These are phyloP conservation scores for Steinernema khuongi DNA, from an alignment of 1,140 invertebrate genomes.

Conservation along the genomic window DNA sequence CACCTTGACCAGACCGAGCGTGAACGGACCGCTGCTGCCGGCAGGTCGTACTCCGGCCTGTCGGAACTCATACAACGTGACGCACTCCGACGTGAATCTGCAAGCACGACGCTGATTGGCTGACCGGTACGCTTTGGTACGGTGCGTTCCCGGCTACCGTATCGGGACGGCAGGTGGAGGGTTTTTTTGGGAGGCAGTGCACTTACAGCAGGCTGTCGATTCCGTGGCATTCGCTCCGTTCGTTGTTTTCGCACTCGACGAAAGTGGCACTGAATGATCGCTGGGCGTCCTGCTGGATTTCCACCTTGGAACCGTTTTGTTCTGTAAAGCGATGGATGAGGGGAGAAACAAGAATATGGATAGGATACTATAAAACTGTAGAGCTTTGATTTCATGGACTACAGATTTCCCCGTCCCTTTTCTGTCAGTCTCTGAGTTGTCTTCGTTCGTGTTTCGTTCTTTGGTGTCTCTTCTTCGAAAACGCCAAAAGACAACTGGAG, in stretches of 20 bases:
- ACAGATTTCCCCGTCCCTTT: too few relatives aligned
- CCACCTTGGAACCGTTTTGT: constrained; percentile 3
- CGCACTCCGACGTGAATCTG: constrained; percentile 9
- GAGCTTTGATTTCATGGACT: too few relatives aligned
- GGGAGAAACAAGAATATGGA: too few relatives aligned
- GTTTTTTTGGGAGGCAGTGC: background rate
- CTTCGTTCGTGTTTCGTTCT: too few relatives aligned
- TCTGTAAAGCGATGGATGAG: too few relatives aligned
- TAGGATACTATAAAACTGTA: too few relatives aligned
- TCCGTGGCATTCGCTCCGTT: background rate
- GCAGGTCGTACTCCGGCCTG: background rate
- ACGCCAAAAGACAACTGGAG: too few relatives aligned
- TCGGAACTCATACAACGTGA: background rate
- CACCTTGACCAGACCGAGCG: background rate
- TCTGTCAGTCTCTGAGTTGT: too few relatives aligned
- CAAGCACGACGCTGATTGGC: background rate
- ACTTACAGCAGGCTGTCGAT: background rate
- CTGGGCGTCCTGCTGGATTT: background rate
- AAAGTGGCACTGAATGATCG: constrained; percentile 3
- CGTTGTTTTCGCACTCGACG: constrained; percentile 2
- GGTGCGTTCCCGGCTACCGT: background rate
- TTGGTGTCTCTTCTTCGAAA: too few relatives aligned
- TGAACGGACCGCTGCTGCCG: constrained; percentile 1
- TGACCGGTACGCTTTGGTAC: background rate
- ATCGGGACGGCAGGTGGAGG: too few relatives aligned